These are phyloP conservation scores for Meloe dianella DNA, from an alignment of 2,888 invertebrate species.

Conservation along the genomic window DNA sequence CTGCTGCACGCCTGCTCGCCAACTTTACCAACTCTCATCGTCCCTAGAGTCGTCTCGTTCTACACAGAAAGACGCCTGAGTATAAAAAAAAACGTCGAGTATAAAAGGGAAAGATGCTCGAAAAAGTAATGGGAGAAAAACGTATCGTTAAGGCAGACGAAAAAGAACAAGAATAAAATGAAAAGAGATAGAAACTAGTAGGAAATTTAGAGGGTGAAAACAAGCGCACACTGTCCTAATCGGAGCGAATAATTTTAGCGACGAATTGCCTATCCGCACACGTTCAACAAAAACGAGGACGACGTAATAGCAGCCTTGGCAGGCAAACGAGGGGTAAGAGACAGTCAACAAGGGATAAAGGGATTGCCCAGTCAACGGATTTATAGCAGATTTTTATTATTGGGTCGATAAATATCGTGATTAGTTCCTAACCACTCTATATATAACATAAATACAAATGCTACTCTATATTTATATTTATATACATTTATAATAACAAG, in stretches of 20 bases:
- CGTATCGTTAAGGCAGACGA: neutral
- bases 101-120: slow-evolving; percentile 1
- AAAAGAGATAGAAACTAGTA: neutral
- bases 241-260: slow-evolving; percentile 10
- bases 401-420: slow-evolving; percentile 6
- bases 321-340: slow-evolving; percentile 10
- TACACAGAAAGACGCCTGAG: neutral
- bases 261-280: slow-evolving; percentile 13
- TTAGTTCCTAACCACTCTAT: neutral
- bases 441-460: neutral
- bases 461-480: neutral
- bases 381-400: slow-evolving; percentile 12
- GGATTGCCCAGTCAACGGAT: slow-evolving; percentile 13
- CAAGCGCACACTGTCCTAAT: slow-evolving; percentile 1
- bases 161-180: no score
- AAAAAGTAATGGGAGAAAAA: slow-evolving; percentile 8
- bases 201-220: slow-evolving; percentile 13
- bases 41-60: slow-evolving; percentile 6
- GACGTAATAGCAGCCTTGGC: slow-evolving; percentile 7
- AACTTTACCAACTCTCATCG: neutral
- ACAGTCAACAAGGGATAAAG: slow-evolving; percentile 13
- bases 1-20: neutral
- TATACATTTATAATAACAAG: neutral
- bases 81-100: neutral
- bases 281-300: slow-evolving; percentile 11